Evolutionary conservation across 1,140 invertebrate species (phyloP).

Genomic region (Proctacanthus coquilletti): DNA sequence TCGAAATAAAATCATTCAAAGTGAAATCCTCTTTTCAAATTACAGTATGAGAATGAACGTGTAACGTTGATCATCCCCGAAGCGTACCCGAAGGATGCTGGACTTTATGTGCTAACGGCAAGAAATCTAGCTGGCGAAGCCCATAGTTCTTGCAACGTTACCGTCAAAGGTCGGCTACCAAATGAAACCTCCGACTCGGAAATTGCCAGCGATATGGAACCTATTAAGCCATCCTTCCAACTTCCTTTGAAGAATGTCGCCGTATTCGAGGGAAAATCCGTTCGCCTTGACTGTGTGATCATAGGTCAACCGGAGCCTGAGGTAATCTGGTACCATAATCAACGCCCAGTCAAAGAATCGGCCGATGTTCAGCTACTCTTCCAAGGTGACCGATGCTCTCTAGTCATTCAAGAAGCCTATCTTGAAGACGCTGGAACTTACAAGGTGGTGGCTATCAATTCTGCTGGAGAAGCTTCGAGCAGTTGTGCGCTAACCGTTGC

Average conservation of each 20-base stretch:
- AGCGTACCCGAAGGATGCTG: constrained; percentile 54
- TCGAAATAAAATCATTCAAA: too few species aligned
- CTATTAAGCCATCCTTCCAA: constrained; percentile 54
- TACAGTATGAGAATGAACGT: constrained; percentile 40
- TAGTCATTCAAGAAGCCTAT: constrained; percentile 58
- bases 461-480: constrained; percentile 60
- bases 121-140: constrained; percentile 48
- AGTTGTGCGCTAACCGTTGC: constrained; percentile 44
- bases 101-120: constrained; percentile 46
- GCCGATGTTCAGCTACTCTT: constrained; percentile 61
- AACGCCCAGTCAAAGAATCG: constrained; percentile 68
- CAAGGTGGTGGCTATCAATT: constrained; percentile 66
- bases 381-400: constrained; percentile 63
- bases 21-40: too few species aligned
- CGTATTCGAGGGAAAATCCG: constrained; percentile 52
- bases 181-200: constrained; percentile 60
- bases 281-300: constrained; percentile 64
- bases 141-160: constrained; percentile 44
- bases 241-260: constrained; percentile 49
- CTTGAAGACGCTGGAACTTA: constrained; percentile 63
- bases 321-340: constrained; percentile 79
- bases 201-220: constrained; percentile 50
- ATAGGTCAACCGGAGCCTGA: constrained; percentile 72
- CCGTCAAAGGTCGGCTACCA: constrained; percentile 50
- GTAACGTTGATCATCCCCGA: constrained; percentile 49